phyloP scores from a whole-genome alignment of 2,888 invertebrate species.

The Drosophila fulvimacula region DNA sequence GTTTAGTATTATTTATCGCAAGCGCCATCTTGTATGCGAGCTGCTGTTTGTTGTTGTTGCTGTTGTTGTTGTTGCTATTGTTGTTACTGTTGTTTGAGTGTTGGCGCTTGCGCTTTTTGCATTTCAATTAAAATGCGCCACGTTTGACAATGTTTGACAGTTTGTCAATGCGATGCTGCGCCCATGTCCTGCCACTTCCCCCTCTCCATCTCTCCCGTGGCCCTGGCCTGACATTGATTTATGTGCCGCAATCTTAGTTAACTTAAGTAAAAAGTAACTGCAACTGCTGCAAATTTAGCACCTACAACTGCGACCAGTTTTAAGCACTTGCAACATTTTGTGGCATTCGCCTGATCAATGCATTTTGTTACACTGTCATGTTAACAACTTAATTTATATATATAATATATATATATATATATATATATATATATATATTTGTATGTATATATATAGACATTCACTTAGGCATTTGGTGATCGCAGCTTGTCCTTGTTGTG shows the following conservation, averaged over 20 bases:
- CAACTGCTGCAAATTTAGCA: slow-evolving; percentile 42
- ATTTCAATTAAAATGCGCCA: slow-evolving; percentile 78
- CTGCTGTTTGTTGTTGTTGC: slow-evolving; percentile 21
- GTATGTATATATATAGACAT: neutral
- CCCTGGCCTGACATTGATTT: slow-evolving; percentile 61
- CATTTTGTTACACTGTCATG: slow-evolving; percentile 83
- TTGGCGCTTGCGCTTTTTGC: slow-evolving; percentile 82
- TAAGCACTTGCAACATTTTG: slow-evolving; percentile 35
- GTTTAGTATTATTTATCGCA: slow-evolving; percentile 63
- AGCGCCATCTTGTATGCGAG: slow-evolving; percentile 71
- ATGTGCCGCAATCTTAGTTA: slow-evolving; percentile 54
- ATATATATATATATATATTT: neutral
- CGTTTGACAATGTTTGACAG: slow-evolving; percentile 76
- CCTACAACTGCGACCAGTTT: slow-evolving; percentile 35
- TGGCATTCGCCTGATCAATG: slow-evolving; percentile 29
- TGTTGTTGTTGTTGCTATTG: slow-evolving; percentile 18
- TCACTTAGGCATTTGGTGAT: slow-evolving; percentile 45
- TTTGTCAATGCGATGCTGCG: slow-evolving; percentile 66
- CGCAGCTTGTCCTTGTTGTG: slow-evolving; percentile 59
- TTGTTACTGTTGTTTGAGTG: slow-evolving; percentile 41
- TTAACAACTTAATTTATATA: slow-evolving; percentile 84
- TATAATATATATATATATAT: slow-evolving; percentile 66
- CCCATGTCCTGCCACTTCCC: neutral
- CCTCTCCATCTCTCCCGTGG: neutral
- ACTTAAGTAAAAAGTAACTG: no score